Evolutionary conservation across 2,113 vertebrate genomes (phyloP).

Genomic region (Nerophis lumbriciformis): DNA sequence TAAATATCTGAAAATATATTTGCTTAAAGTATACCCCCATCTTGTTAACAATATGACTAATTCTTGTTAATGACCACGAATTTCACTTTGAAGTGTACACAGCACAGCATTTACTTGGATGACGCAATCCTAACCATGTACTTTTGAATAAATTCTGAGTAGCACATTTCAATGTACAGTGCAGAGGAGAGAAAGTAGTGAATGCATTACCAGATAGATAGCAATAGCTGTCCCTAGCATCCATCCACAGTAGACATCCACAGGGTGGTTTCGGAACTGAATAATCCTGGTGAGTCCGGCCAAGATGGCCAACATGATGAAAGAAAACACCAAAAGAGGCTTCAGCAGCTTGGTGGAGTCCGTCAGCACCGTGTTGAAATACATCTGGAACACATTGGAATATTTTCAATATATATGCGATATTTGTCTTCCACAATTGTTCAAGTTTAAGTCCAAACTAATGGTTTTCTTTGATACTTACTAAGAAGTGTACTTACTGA

Average conservation of each 20-base stretch:
- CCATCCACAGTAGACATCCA: slow-evolving; percentile 96
- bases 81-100: too few relatives aligned
- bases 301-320: slow-evolving; percentile 91
- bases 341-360: slow-evolving; percentile 97
- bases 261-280: slow-evolving; percentile 95
- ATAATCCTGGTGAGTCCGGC: slow-evolving; percentile 92
- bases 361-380: slow-evolving; percentile 94
- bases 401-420: not conserved
- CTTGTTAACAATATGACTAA: too few relatives aligned
- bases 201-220: slow-evolving; percentile 84
- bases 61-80: too few relatives aligned
- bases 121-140: too few relatives aligned
- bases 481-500: slow-evolving; percentile 56
- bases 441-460: too few relatives aligned
- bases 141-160: too few relatives aligned
- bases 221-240: slow-evolving; percentile 92
- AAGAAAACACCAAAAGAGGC: slow-evolving; percentile 91
- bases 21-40: too few relatives aligned
- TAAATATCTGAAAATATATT: too few relatives aligned
- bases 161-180: not conserved
- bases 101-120: too few relatives aligned
- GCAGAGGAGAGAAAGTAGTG: not conserved
- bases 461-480: too few relatives aligned
- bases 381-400: slow-evolving; percentile 82
- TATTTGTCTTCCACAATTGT: not conserved